A percentile compares a stretch with the other conserved stretches of the same genome.
These are phyloP conservation scores for Cryptocheilus praepositus DNA, from an alignment of 2,888 invertebrate genomes.

Conservation along the genomic window DNA sequence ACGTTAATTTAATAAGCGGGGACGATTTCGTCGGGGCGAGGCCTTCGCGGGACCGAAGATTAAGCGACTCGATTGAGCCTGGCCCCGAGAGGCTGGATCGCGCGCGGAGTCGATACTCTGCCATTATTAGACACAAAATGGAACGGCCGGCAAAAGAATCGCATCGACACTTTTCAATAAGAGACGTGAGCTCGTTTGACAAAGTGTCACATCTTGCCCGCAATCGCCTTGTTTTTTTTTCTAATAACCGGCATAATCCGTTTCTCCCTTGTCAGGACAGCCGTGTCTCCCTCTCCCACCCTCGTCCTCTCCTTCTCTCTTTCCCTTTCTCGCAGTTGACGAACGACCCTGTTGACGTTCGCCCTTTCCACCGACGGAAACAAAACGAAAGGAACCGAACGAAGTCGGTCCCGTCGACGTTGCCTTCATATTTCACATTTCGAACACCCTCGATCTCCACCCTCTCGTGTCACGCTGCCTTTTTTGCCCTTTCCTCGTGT, in stretches of 20 bases:
- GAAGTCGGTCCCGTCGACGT: conserved; percentile 42
- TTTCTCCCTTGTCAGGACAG: conserved; percentile 46
- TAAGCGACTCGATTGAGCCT: not conserved
- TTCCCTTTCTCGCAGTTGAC: conserved; percentile 66
- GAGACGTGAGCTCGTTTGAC: conserved; percentile 31
- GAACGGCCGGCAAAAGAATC: too few relatives aligned
- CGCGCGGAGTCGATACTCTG: too few relatives aligned
- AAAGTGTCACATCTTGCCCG: conserved; percentile 40
- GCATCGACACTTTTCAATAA: conserved; percentile 26
- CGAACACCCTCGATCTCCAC: conserved; percentile 56
- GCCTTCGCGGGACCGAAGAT: not conserved
- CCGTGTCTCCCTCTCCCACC: conserved; percentile 25
- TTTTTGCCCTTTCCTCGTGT: conserved; percentile 16
- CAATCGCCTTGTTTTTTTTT: conserved; percentile 33
- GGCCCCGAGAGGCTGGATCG: not conserved
- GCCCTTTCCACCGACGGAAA: conserved; percentile 60
- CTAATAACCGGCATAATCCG: conserved; percentile 55
- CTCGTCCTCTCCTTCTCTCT: conserved; percentile 70
- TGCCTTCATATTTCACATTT: conserved; percentile 68
- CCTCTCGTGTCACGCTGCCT: conserved; percentile 22
- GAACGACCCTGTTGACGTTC: conserved; percentile 71
- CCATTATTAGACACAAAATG: not conserved
- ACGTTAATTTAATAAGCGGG: conserved; percentile 43
- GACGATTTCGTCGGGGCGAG: not conserved
- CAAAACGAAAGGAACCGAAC: conserved; percentile 62